Conservation (phyloP, 2,888 invertebrate species). For the Anticlea derivata region DNA sequence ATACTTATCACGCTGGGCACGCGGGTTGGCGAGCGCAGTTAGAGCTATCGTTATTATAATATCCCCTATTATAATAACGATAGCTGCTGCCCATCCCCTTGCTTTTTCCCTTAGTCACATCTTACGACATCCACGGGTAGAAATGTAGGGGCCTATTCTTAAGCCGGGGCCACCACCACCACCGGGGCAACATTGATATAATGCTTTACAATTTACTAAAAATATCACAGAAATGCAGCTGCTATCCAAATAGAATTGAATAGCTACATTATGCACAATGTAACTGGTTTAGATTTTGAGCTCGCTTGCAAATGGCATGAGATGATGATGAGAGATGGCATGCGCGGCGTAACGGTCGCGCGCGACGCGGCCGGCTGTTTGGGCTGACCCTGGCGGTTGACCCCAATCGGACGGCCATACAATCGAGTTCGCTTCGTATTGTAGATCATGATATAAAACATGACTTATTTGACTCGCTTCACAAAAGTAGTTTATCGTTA, state of each 20-base stretch:
- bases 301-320: conserved; percentile 40
- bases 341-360: conserved; percentile 50
- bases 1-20: no score
- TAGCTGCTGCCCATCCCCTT: no score
- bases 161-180: no score
- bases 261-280: conserved; percentile 9
- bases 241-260: conserved; percentile 6
- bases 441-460: conserved; percentile 37
- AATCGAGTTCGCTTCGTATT: conserved; percentile 32
- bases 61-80: no score
- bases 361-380: conserved; percentile 42
- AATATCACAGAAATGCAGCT: no score
- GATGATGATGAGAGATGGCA: conserved; percentile 42
- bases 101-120: no score
- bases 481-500: conserved; percentile 9
- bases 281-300: conserved; percentile 28
- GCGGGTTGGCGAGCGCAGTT: no score
- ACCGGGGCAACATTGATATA: no score
- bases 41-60: no score
- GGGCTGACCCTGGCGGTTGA: conserved; percentile 51
- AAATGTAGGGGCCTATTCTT: no score
- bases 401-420: conserved; percentile 42
- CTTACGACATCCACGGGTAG: no score
- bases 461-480: conserved; percentile 31
- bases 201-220: no score